These are phyloP conservation scores for Hanleya hanleyi DNA, from an alignment of 2,888 invertebrate species.

Conservation along the genomic window DNA sequence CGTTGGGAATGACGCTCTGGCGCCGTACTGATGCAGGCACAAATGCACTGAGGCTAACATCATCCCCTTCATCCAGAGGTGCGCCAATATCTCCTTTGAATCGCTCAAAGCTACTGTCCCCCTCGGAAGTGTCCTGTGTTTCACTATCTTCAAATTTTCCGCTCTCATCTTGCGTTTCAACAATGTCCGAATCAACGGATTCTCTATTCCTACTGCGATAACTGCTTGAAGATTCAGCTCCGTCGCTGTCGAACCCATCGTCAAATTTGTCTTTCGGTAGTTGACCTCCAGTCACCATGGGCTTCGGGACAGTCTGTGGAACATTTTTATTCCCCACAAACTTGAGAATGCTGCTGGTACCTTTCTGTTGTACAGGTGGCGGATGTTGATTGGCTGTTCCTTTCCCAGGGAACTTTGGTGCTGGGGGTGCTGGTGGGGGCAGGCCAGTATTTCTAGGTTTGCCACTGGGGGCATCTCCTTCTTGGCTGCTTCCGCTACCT, in stretches of 20 bases:
- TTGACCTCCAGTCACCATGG: not conserved
- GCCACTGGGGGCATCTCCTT: not conserved
- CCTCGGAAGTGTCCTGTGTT: not conserved
- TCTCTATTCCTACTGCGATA: slow-evolving; percentile 25
- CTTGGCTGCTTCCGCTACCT: not conserved
- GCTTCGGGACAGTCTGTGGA: not conserved
- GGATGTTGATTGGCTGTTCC: not conserved
- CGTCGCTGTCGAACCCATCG: slow-evolving; percentile 57
- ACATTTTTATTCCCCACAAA: not conserved
- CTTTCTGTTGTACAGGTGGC: not conserved
- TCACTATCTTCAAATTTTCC: not conserved
- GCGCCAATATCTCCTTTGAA: not conserved
- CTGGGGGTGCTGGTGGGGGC: not conserved
- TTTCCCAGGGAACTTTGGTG: not conserved
- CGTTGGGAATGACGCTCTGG: slow-evolving; percentile 55
- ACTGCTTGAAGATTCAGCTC: slow-evolving; percentile 15
- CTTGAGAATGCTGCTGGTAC: not conserved
- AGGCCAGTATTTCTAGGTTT: not conserved
- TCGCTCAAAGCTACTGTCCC: slow-evolving; percentile 5
- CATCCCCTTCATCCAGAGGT: slow-evolving; percentile 48
- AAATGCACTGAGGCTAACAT: slow-evolving; percentile 64
- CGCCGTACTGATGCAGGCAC: slow-evolving; percentile 60
- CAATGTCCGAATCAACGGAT: slow-evolving; percentile 37
- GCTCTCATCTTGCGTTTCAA: slow-evolving; percentile 20
- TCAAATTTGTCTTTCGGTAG: slow-evolving; percentile 33